These are phyloP conservation scores for Sycophila sp. DNA, from an alignment of 1,140 invertebrate species.

Conservation along the genomic window DNA sequence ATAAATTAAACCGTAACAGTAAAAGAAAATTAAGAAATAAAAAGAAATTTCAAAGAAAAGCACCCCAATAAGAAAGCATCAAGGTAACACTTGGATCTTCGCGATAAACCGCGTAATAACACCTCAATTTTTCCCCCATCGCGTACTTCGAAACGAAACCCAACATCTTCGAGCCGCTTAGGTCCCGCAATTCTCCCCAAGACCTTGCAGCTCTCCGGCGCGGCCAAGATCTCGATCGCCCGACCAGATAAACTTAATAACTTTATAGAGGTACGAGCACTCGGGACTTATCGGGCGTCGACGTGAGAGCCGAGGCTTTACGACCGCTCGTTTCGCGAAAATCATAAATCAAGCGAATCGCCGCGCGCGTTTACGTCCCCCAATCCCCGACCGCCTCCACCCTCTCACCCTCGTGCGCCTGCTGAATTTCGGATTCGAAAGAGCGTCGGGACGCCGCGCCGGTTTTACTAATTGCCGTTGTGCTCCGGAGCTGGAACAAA, in stretches of 20 bases:
- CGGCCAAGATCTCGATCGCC: constrained; percentile 25
- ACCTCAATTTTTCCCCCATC: no score
- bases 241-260: constrained; percentile 60
- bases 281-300: constrained; percentile 30
- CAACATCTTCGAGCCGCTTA: no score
- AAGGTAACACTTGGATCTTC: no score
- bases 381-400: constrained; percentile 32
- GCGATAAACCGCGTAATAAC: no score
- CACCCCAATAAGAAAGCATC: no score
- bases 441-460: no score
- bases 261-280: constrained; percentile 47
- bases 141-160: not conserved
- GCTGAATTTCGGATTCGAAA: not conserved
- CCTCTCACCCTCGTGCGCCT: constrained; percentile 11
- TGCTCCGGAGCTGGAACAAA: no score
- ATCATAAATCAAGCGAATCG: constrained; percentile 31
- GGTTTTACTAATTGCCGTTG: not conserved
- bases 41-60: no score
- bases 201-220: no score
- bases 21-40: no score
- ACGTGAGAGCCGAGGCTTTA: constrained; percentile 6
- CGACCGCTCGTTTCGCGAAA: not conserved
- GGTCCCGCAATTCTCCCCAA: no score
- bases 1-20: no score
- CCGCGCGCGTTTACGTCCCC: constrained; percentile 33